phyloP scores from a whole-genome alignment of 2,888 invertebrate species.

The Dilophus febrilis region DNA sequence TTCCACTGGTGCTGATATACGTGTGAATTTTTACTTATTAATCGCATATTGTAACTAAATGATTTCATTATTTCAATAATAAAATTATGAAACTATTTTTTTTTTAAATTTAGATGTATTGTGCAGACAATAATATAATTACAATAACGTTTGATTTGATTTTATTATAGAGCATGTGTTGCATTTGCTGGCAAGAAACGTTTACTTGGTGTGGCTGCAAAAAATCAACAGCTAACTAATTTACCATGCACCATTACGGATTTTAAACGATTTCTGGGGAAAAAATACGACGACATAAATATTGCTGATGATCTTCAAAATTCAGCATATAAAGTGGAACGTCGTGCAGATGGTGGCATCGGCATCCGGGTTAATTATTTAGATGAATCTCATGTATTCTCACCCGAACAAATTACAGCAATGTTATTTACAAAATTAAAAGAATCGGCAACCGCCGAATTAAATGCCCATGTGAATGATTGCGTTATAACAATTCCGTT shows the following conservation, averaged over 20 bases:
- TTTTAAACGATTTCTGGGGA: conserved; percentile 84
- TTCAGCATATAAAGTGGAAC: conserved; percentile 63
- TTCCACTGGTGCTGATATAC: no score
- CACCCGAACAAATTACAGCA: conserved; percentile 86
- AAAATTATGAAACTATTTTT: no score
- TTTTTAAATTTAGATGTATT: no score
- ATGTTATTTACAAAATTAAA: conserved; percentile 96
- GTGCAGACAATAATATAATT: no score
- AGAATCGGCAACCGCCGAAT: conserved; percentile 67
- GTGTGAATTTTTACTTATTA: no score
- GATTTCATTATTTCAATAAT: no score
- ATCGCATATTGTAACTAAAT: no score
- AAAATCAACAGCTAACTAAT: conserved; percentile 92
- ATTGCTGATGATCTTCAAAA: conserved; percentile 67
- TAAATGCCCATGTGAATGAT: conserved; percentile 81
- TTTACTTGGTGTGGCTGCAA: conserved; percentile 89
- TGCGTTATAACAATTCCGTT: conserved; percentile 89
- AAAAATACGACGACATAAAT: conserved; percentile 74
- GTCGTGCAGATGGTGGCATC: conserved; percentile 60
- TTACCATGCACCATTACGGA: conserved; percentile 91
- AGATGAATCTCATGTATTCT: conserved; percentile 68
- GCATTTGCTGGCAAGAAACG: conserved; percentile 88
- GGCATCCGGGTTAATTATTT: conserved; percentile 81
- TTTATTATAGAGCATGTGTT: conserved; percentile 78
- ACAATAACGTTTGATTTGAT: no score